Evolutionary conservation across 2,888 invertebrate genomes (phyloP).

Genomic region (Lycia hirtaria): DNA sequence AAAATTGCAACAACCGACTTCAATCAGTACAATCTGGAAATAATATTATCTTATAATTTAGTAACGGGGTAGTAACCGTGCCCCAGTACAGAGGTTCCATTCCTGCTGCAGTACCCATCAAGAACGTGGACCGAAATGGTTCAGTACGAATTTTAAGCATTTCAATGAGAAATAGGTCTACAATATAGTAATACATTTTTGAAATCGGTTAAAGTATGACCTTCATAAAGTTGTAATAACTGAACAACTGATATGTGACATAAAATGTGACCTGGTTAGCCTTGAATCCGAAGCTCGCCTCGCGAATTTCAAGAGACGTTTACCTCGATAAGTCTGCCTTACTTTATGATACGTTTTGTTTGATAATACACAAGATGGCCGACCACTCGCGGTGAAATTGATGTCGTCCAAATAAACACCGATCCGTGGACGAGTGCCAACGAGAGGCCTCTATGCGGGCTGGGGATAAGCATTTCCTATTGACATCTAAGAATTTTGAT

Average conservation of each 20-base stretch:
- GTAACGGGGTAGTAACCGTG: no score
- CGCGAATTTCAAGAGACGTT: constrained; percentile 24
- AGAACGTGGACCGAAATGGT: no score
- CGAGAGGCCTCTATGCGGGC: background rate
- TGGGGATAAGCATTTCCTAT: background rate
- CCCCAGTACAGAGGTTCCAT: no score
- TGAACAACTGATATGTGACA: background rate
- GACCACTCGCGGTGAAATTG: constrained; percentile 11
- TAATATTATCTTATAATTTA: no score
- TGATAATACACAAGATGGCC: constrained; percentile 27
- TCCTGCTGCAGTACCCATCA: no score
- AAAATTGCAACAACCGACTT: no score
- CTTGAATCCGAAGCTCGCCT: constrained; percentile 34
- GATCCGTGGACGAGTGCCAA: constrained; percentile 17
- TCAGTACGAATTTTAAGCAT: no score
- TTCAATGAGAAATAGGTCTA: no score
- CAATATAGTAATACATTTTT: no score
- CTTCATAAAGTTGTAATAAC: background rate
- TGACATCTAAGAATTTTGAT: background rate
- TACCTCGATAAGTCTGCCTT: constrained; percentile 17
- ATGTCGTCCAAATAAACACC: constrained; percentile 21
- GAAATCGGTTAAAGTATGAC: no score
- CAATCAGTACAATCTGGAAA: no score
- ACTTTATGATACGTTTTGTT: constrained; percentile 21
- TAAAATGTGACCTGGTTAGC: constrained; percentile 29